Conservation (phyloP, 2,797 vertebrate genomes). For the Schizopygopsis pylzovi region DNA sequence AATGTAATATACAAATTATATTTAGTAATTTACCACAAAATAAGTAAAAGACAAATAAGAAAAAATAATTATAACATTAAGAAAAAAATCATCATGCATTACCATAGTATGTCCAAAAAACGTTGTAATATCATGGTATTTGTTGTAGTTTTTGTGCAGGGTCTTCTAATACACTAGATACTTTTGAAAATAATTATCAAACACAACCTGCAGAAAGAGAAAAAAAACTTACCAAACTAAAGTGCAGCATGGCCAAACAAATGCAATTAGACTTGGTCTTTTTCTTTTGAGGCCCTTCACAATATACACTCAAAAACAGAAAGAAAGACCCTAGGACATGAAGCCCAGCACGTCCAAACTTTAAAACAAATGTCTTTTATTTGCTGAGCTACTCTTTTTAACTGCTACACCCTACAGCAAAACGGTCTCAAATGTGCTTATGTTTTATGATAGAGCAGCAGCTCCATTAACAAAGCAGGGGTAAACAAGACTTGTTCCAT, state of each 20-base stretch:
- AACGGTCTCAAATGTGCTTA: background rate
- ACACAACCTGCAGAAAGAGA: background rate
- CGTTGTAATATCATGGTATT: background rate
- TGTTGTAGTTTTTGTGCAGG: background rate
- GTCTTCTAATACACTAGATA: background rate
- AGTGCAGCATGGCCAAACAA: background rate
- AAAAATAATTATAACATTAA: background rate
- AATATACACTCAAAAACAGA: background rate
- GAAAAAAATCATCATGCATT: background rate
- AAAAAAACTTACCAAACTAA: background rate
- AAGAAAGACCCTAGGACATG: background rate
- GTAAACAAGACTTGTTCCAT: conserved; percentile 37
- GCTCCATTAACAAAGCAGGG: conserved; percentile 18
- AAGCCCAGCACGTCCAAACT: background rate
- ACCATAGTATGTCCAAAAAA: background rate
- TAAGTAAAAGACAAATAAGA: background rate
- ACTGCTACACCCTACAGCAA: conserved; percentile 4
- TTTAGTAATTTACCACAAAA: too few species aligned
- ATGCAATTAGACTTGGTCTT: background rate
- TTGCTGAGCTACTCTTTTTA: background rate
- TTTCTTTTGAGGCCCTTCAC: background rate
- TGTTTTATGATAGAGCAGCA: conserved; percentile 26
- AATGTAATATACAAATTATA: too few species aligned
- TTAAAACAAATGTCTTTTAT: background rate
- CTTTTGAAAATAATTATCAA: background rate